phyloP scores from a whole-genome alignment of 2,113 vertebrate species.

The Serilophus lunatus region DNA sequence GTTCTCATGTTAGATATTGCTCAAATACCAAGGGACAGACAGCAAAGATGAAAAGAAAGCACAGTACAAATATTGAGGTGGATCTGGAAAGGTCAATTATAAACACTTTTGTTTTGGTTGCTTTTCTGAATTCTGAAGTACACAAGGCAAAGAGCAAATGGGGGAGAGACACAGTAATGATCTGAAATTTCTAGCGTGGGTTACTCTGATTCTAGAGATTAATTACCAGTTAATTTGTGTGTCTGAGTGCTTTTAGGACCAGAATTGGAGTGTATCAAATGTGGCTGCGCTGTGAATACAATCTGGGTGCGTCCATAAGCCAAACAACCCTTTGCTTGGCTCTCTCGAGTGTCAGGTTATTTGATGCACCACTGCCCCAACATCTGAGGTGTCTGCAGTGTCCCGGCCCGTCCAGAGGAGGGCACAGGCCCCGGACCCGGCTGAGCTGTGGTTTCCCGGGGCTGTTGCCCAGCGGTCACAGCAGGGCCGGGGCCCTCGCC shows the following conservation, averaged over 20 bases:
- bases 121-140: neutral
- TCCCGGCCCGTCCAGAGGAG: too few relatives aligned
- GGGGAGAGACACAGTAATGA: neutral
- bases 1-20: slow-evolving; percentile 30
- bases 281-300: neutral
- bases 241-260: neutral
- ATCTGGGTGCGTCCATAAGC: neutral
- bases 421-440: neutral
- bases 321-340: neutral
- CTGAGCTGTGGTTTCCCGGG: neutral
- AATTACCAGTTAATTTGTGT: neutral
- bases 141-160: neutral
- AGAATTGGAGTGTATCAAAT: neutral
- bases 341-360: neutral
- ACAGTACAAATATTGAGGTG: neutral
- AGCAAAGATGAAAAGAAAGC: neutral
- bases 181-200: neutral
- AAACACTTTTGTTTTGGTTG: neutral
- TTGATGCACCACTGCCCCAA: neutral
- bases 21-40: slow-evolving; percentile 1
- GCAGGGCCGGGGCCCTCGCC: neutral
- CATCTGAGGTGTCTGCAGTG: neutral
- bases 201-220: neutral
- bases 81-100: slow-evolving; percentile 7
- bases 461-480: neutral